A percentile compares a stretch with the other conserved stretches of the same genome.
Conservation (phyloP, 2,797 vertebrate species). For the Acanthiza pusilla region DNA sequence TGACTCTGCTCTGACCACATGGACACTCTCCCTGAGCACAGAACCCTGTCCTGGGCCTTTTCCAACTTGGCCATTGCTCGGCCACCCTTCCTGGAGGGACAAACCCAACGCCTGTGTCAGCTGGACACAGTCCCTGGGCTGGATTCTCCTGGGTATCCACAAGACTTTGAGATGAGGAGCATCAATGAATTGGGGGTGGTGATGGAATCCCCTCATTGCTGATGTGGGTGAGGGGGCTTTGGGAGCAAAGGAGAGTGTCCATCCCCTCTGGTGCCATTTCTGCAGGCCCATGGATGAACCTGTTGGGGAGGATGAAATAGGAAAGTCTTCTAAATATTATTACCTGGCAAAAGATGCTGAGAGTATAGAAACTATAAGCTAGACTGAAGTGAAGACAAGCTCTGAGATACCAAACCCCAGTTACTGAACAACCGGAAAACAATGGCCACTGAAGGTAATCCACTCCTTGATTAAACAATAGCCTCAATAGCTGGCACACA, state of each 20-base stretch:
- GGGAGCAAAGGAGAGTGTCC: background rate
- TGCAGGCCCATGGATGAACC: background rate
- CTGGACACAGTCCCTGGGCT: background rate
- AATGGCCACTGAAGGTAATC: no score
- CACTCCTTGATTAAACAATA: no score
- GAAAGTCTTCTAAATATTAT: no score
- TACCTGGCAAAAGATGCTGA: no score
- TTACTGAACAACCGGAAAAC: no score
- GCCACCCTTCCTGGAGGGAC: background rate
- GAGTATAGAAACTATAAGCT: no score
- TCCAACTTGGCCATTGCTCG: background rate
- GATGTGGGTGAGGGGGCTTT: background rate
- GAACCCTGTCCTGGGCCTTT: background rate
- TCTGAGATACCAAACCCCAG: no score
- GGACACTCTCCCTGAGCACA: background rate
- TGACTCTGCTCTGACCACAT: background rate
- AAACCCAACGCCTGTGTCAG: background rate
- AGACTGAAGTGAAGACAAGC: no score
- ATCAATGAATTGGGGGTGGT: background rate
- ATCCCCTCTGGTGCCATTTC: background rate
- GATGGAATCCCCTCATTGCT: background rate
- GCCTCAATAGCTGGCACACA: no score
- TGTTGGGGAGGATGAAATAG: no score
- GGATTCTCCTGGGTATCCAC: background rate
- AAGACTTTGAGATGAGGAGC: background rate